Base-by-base conservation (phyloP, 37 sponge, comb jelly and placozoan genomes). In the Aplysina aerophoba region DNA sequence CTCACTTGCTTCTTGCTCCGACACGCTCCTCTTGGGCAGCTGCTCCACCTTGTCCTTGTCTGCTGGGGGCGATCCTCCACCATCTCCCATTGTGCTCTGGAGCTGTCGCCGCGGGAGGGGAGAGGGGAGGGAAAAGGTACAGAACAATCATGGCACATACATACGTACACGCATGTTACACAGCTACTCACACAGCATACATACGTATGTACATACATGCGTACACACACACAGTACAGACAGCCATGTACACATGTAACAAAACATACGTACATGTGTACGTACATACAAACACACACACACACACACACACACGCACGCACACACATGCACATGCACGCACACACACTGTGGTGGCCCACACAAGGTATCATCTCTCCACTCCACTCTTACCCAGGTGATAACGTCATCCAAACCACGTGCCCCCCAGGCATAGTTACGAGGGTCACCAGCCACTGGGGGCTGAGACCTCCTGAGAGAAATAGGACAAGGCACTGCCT, bases 381-480 rank as follows among this genome's bases (percentile, higher is more conserved):
- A n/a, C n/a, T 30, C 1, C 33, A 28, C 33, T 17, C 71, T 40
- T 41, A 75, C 78, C 44, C 44, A 75, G 0, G 89, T 73, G 57
- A 97, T 94, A 58, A 97, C 92, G 81, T 92, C 83, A 59, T 97
- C 97, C 86, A 97, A 83, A 8, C 95, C 92, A 28, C 79, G 44
- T 0, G 92, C 89, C 0, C 97, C 97, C 93, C 92, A 91, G 13
- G 92, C 97, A 85, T 91, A 97, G 89, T 97, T 93, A 4, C 90
- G 80, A 41, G 94, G 92, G 56, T 86, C 78, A 41, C 92, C 82
- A 36, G 67, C 81, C 71, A 79, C 8, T 3, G 50, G 50, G 3
- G 6, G 11, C 64, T 27, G 25, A 4, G 64, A n/a, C 12, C 64
- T 27, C 64, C 64, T 62, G 64, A 62, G 64, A 20, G 19, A 15